Base-by-base conservation (phyloP, 35 echinoderm and acorn worm species). In the Ophiothrix spiculata region DNA sequence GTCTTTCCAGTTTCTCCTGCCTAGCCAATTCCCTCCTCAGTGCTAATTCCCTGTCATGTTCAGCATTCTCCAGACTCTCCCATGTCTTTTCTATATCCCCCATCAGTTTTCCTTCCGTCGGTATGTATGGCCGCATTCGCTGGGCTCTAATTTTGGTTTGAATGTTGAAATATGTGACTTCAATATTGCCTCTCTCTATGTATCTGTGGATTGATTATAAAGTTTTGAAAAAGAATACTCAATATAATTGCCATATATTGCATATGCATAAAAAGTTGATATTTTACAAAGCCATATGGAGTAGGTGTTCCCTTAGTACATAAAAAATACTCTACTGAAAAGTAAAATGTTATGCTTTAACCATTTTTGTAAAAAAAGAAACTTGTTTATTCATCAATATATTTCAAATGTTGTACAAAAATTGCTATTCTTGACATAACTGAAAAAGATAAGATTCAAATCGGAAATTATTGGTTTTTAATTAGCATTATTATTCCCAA, bases 1-100 rank as follows among this genome's bases (percentile, higher is more conserved):
- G 85, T 34, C 92, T 78, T 31, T 99, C 92, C 28, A 99, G 89
- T 69, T 86, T 99, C 75, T 99, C 96, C 80, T 99, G 96, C 75
- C 96, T 39, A 16, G 91, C 88, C 40, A 94, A 78, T 60, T 94
- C 96, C 69, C 92, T 76, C 41, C 96, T 91, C 0, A 99, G 93
- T 35, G 96, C 96, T 56, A 90, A 85, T 73, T 94, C 92, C 75
- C 96, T 82, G 11, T 81, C 87, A 83, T 99, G 92, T 79, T 94
- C 92, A 41, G 89, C 91, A 35, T 92, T 86, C 76, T 99, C 96
- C 54, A 99, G 39, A 16, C 79, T 79, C 12, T 84, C 76, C 96
- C 96, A 99, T 32, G 82, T 56, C 32, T 84, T 88, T 64, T 99
- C 96, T 35, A 99, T 88, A 77, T 99, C 92, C 64, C 83, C 85